phyloP scores from a whole-genome alignment of 2,888 invertebrate genomes.

The Epiblema foenella region DNA sequence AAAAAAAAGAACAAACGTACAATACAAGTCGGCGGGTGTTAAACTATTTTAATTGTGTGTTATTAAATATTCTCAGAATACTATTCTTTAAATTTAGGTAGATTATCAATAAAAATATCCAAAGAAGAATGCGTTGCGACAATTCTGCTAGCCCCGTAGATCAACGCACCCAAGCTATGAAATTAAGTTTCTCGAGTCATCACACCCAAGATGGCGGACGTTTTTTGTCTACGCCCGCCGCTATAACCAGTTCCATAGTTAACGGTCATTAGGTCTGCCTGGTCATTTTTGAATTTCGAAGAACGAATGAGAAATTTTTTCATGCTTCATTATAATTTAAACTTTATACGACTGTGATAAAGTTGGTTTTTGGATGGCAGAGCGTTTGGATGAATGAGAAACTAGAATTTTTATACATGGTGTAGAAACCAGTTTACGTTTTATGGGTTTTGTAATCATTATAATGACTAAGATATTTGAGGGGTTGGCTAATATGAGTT shows the following conservation, averaged over 20 bases:
- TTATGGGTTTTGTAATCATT: constrained; percentile 31
- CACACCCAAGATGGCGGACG: constrained; percentile 68
- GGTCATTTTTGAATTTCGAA: constrained; percentile 68
- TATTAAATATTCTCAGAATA: too few species aligned
- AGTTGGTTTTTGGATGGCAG: constrained; percentile 45
- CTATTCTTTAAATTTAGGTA: too few species aligned
- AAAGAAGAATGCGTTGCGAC: too few species aligned
- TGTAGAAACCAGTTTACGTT: constrained; percentile 26
- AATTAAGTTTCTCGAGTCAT: constrained; percentile 56
- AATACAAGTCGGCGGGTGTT: too few species aligned
- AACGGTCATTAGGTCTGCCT: constrained; percentile 77
- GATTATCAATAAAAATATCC: too few species aligned
- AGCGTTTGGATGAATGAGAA: constrained; percentile 21
- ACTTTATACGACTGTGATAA: constrained; percentile 47
- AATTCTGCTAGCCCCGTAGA: constrained; percentile 17
- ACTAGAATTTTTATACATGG: constrained; percentile 34
- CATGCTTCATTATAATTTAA: constrained; percentile 40
- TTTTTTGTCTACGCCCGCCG: constrained; percentile 73
- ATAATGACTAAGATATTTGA: constrained; percentile 30
- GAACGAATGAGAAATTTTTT: constrained; percentile 49
- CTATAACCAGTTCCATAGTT: constrained; percentile 74
- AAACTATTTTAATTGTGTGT: too few species aligned
- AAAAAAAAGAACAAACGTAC: too few species aligned
- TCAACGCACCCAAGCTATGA: constrained; percentile 41
- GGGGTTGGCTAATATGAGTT: constrained; percentile 13